phyloP scores from a whole-genome alignment of 2,113 vertebrate species.

The Aptenodytes patagonicus region DNA sequence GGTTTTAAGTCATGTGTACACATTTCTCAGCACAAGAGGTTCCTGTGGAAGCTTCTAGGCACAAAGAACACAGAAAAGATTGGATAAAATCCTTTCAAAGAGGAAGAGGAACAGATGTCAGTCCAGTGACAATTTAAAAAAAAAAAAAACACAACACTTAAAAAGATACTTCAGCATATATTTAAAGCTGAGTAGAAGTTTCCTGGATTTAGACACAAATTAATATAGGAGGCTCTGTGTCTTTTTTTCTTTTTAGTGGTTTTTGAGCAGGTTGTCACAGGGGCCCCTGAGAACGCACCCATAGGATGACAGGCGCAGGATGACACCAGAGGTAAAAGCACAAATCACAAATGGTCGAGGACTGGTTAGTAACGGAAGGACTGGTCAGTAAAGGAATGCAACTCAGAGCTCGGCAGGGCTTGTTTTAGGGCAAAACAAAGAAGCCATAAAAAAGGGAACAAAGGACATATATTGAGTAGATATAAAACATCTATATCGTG shows the following conservation, averaged over 20 bases:
- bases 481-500: not conserved
- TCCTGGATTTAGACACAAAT: not conserved
- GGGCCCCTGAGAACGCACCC: not conserved
- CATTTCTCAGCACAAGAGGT: constrained; percentile 6
- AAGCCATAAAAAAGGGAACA: not conserved
- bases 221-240: not conserved
- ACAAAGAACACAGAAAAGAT: constrained; percentile 19
- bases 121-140: not conserved
- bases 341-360: not conserved
- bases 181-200: not conserved
- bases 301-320: not conserved
- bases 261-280: not conserved
- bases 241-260: not conserved
- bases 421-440: not conserved
- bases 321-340: not conserved
- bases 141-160: not conserved
- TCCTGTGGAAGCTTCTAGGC: not conserved
- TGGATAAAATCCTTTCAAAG: constrained; percentile 32
- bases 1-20: constrained; percentile 7
- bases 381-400: not conserved
- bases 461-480: not conserved
- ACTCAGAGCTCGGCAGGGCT: not conserved
- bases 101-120: not conserved
- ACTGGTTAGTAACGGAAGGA: not conserved
- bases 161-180: not conserved